Percentiles rank a stretch among this genome's conserved stretches.
phyloP scores from a whole-genome alignment of 2,113 vertebrate species.

The Chauna torquata region DNA sequence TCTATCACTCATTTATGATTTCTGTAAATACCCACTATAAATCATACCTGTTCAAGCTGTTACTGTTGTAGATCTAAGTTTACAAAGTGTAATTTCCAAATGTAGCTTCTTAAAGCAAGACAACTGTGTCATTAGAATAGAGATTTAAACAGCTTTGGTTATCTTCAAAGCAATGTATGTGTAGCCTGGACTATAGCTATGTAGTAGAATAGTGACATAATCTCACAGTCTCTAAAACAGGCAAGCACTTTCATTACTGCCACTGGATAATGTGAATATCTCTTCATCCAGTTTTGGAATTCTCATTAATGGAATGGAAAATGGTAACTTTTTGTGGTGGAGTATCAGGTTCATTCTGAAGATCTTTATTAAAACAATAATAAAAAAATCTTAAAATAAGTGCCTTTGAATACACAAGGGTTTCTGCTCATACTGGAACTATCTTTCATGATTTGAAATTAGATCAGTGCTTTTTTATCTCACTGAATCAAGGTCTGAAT shows the following conservation, averaged over 20 bases:
- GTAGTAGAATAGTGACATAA: neutral
- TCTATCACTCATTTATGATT: neutral
- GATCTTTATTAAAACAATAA: no score
- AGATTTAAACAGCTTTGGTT: neutral
- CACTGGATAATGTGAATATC: neutral
- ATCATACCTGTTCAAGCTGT: neutral
- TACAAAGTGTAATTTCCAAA: neutral
- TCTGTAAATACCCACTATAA: neutral
- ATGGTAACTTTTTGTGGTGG: neutral
- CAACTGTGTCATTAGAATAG: neutral
- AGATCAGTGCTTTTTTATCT: neutral
- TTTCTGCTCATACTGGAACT: neutral
- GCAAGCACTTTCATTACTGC: fast-evolving
- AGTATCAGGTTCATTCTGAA: neutral
- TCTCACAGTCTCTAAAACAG: neutral
- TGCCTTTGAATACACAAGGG: neutral
- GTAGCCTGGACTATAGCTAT: neutral
- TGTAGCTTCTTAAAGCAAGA: neutral
- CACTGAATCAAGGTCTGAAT: neutral
- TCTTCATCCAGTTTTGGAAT: neutral
- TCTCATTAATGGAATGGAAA: neutral
- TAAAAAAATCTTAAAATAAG: neutral
- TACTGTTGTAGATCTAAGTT: neutral
- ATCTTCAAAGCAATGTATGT: neutral
- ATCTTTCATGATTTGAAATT: neutral